phyloP scores from a whole-genome alignment of 2,888 invertebrate species.

The Macrophya alboannulata region DNA sequence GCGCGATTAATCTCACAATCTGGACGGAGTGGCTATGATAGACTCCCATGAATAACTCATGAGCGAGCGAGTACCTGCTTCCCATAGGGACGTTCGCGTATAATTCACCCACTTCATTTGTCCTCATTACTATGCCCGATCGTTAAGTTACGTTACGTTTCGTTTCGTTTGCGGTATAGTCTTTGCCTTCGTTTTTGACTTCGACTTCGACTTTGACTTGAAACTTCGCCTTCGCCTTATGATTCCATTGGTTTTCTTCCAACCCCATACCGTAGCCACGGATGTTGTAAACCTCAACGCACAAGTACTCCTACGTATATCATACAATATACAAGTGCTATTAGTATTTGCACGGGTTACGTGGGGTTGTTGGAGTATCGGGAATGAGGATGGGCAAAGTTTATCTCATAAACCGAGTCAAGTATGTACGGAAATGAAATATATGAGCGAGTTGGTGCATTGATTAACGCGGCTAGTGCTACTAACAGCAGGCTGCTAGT shows the following conservation, averaged over 20 bases:
- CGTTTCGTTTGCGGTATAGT: conserved; percentile 11
- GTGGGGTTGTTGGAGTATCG: conserved; percentile 15
- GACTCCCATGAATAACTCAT: conserved; percentile 79
- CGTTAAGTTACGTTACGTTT: conserved; percentile 68
- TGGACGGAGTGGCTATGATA: conserved; percentile 79
- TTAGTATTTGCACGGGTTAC: conserved; percentile 31
- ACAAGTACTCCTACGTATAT: not conserved
- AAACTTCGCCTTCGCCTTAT: not conserved
- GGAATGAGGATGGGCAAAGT: conserved; percentile 39
- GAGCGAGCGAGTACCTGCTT: conserved; percentile 72
- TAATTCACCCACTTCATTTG: conserved; percentile 79
- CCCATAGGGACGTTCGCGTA: conserved; percentile 76
- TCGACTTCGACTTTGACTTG: not conserved
- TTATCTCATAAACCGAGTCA: conserved; percentile 51
- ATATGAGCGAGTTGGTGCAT: conserved; percentile 42
- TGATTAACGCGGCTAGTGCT: conserved; percentile 34
- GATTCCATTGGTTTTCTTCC: not conserved
- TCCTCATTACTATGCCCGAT: conserved; percentile 78
- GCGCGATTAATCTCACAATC: conserved; percentile 79
- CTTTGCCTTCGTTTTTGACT: not conserved
- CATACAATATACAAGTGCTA: not conserved
- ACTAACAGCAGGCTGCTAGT: conserved; percentile 46
- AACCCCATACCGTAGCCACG: not conserved
- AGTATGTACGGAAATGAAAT: conserved; percentile 51
- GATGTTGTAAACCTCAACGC: not conserved